Evolutionary conservation across 2,797 vertebrate genomes (phyloP), one percentile per base, ranked within the genome.

Genomic region (Sparidentex hasta): DNA sequence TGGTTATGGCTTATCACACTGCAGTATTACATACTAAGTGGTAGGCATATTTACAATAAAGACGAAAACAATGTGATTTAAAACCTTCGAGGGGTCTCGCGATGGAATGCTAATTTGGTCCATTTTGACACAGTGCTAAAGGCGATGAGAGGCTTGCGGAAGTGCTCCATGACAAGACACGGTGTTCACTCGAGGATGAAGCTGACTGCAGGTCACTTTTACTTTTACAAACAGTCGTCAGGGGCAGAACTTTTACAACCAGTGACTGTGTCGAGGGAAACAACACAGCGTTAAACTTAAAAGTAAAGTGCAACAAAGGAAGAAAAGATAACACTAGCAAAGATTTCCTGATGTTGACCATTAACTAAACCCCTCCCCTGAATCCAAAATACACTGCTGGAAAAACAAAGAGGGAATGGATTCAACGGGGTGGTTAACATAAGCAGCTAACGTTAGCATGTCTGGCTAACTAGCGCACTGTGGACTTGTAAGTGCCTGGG

Each of bases 1-100:
- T 56, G 20, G 47, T 88, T 92, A 94, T 93, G 92, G 92, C 92
- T 93, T 94, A 85, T 93, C 71, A 75, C 85, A 81, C 82, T 66
- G 77, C 69, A 78, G 77, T 72, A 64, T 76, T 61, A 74, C 16
- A 72, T 41, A 81, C 2, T 71, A 61, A 72, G 46, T 57, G 50
- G 46, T 61, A 65, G 54, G 64, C 44, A 78, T 85, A 58, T 76
- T 68, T 44, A 90, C 74, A 86, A 54, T 46, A 52, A 78, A 65
- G 56, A 85, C 63, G 65, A 71, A 50, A 80, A 86, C 65, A 61
- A 56, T 62, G 56, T 12, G 56, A 74, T 68, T 23, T 50, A 50
- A 76, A 76, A 73, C 65, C 50, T 50, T 74, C 12, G 62, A 27
- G 75, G 76, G 58, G 18, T 76, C 52, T 75, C 29, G 77, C 68